Evolutionary conservation across 1,140 invertebrate species (phyloP).

Genomic region (Bombus cullumanus): DNA sequence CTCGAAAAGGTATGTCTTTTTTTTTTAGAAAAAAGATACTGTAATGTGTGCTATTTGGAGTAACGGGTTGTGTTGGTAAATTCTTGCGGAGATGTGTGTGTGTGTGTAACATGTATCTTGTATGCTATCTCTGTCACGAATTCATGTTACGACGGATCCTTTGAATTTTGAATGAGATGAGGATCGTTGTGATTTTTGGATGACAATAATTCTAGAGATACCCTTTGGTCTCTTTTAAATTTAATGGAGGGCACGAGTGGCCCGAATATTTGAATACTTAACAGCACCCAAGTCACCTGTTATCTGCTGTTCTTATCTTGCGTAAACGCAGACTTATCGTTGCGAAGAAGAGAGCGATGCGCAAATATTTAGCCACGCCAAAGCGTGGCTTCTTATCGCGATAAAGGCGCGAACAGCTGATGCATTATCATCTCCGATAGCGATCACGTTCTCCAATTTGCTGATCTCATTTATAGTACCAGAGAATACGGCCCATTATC

Average conservation of each 20-base stretch:
- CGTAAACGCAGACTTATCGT: slow-evolving; percentile 53
- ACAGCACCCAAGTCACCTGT: slow-evolving; percentile 12
- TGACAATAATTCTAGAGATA: too few species aligned
- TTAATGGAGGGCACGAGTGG: neutral
- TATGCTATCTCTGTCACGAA: neutral
- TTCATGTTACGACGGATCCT: neutral
- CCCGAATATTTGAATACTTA: slow-evolving; percentile 24
- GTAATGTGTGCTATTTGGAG: neutral
- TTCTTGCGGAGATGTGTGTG: neutral
- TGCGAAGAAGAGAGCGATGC: slow-evolving; percentile 22
- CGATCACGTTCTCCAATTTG: neutral
- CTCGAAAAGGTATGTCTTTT: too few species aligned
- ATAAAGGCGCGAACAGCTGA: slow-evolving; percentile 40
- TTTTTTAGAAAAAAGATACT: neutral
- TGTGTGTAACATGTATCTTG: too few species aligned
- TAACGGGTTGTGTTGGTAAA: neutral
- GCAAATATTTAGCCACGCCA: slow-evolving; percentile 43
- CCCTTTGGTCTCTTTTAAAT: too few species aligned
- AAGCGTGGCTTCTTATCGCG: slow-evolving; percentile 22
- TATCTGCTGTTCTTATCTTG: slow-evolving; percentile 41
- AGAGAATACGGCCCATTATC: neutral
- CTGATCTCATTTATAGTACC: neutral
- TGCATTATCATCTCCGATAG: slow-evolving; percentile 27
- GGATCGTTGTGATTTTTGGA: too few species aligned
- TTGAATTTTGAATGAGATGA: neutral